Base-by-base conservation (phyloP, 2,888 invertebrate genomes). In the Portevinia maculata region DNA sequence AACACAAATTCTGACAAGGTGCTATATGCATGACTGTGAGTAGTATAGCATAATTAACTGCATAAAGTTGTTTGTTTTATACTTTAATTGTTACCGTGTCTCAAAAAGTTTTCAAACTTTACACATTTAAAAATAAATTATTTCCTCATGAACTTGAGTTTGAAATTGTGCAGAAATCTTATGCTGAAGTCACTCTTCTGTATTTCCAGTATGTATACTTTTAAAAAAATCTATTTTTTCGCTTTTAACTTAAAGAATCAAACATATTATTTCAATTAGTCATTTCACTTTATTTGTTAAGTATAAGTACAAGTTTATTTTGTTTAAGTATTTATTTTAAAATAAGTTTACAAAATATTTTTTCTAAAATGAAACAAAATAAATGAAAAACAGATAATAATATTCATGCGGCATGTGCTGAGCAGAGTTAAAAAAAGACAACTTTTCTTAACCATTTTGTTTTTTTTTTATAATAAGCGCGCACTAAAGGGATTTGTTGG, bases 241-340 rank as follows among this genome's bases (percentile, higher is more conserved):
- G 69, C 60, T 71, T 81, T 65, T 39, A 37, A 44, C 30, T 21
- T 39, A 37, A 34, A 71, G 30, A 79, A 79, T 62, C 44, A 75
- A 62, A 59, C 71, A 65, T 59, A 64, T 76, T 59, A 65, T 83
- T 83, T 75, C 83, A 83, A 83, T 74, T 83, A 83, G 83, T 83
- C 83, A 83, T 83, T 83, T 83, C 83, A 83, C 64, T 78, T 67
- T 71, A 83, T 57, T 24, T 78, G 48, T 73, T 76, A 83, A 78
- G 76, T 53, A 52, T 71, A 71, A 71, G 78, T 78, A 78, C 78
- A 83, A 78, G 19, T 41, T 64, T 83, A 64, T 57, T 24, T 48
- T 24, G 24, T 37, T 34, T 79, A 74, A 79, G 79, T 81, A 81
- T 81, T 81, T 81, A 81, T 75, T 57, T 81, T 59, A 8, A 9